Evolutionary conservation across 2,113 vertebrate species (phyloP).

Genomic region (Oryzias celebensis): DNA sequence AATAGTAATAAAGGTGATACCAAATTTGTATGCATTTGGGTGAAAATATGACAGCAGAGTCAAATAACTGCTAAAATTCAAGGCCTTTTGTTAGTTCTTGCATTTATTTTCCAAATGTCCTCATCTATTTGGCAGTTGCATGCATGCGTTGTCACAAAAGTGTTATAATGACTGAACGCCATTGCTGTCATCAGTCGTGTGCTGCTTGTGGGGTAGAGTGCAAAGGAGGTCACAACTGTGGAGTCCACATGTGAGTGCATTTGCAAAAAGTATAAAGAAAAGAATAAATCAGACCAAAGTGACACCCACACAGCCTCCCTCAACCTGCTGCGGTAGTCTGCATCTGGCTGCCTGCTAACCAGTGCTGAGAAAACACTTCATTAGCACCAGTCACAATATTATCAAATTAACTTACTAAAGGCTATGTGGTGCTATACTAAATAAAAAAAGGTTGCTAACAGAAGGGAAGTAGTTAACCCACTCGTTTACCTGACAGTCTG

Average conservation of each 20-base stretch:
- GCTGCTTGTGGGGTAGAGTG: constrained; percentile 17
- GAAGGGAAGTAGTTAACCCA: constrained; percentile 34
- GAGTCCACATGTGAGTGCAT: constrained; percentile 5
- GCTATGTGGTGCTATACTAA: constrained; percentile 20
- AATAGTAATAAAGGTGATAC: too few species aligned
- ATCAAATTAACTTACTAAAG: constrained; percentile 18
- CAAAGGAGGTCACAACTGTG: constrained; percentile 35
- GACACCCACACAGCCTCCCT: constrained; percentile 47
- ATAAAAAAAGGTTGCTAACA: neutral
- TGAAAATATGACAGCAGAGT: too few species aligned
- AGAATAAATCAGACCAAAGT: constrained; percentile 43
- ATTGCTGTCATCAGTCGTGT: constrained; percentile 15
- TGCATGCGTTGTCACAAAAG: neutral
- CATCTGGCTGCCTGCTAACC: constrained; percentile 35
- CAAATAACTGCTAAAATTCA: too few species aligned
- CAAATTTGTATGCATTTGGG: too few species aligned
- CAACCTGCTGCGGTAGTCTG: constrained; percentile 42
- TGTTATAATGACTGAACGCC: constrained; percentile 6
- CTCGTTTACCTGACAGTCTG: constrained; percentile 38
- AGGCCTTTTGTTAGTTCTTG: too few species aligned
- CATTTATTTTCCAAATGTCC: neutral
- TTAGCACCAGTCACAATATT: constrained; percentile 22
- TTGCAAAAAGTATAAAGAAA: constrained; percentile 33
- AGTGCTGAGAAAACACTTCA: constrained; percentile 43
- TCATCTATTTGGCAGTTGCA: neutral